phyloP scores from a whole-genome alignment of 2,888 invertebrate species.

The Catocala fraxini region DNA sequence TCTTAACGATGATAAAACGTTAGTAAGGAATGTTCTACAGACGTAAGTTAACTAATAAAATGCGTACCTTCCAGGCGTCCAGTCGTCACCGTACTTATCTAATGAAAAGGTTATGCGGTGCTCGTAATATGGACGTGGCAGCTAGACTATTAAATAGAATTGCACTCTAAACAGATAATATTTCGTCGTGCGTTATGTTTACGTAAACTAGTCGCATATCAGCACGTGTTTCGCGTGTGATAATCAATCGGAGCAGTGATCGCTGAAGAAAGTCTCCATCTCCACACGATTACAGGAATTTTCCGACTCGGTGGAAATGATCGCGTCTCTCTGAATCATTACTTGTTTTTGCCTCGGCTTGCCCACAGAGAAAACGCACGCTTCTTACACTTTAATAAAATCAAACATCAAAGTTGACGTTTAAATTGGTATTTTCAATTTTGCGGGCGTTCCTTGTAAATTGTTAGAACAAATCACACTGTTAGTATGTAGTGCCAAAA shows the following conservation, averaged over 20 bases:
- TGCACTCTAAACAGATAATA: conserved; percentile 1
- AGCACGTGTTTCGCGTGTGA: conserved; percentile 68
- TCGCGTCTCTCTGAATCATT: conserved; percentile 82
- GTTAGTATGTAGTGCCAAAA: conserved; percentile 44
- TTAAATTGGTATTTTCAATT: conserved; percentile 44
- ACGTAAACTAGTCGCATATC: conserved; percentile 28
- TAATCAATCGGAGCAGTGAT: conserved; percentile 64
- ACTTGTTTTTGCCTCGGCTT: conserved; percentile 72
- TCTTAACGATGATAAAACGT: conserved; percentile 78
- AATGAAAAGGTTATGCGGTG: conserved; percentile 41
- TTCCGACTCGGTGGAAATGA: conserved; percentile 84
- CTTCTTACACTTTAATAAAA: conserved; percentile 54
- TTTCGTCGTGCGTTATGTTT: neutral
- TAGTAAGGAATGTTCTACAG: conserved; percentile 74
- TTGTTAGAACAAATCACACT: conserved; percentile 30
- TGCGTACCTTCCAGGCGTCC: conserved; percentile 52
- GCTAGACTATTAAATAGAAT: conserved; percentile 21
- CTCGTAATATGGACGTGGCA: conserved; percentile 19
- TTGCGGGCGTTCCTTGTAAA: conserved; percentile 29
- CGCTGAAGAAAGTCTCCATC: conserved; percentile 80
- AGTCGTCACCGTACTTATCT: conserved; percentile 48
- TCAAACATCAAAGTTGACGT: conserved; percentile 52
- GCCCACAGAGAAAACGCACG: conserved; percentile 70
- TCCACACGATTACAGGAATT: conserved; percentile 82
- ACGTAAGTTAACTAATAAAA: conserved; percentile 61